Evolutionary conservation across 1,140 invertebrate species (phyloP).

Genomic region (Schmidtea mediterranea): DNA sequence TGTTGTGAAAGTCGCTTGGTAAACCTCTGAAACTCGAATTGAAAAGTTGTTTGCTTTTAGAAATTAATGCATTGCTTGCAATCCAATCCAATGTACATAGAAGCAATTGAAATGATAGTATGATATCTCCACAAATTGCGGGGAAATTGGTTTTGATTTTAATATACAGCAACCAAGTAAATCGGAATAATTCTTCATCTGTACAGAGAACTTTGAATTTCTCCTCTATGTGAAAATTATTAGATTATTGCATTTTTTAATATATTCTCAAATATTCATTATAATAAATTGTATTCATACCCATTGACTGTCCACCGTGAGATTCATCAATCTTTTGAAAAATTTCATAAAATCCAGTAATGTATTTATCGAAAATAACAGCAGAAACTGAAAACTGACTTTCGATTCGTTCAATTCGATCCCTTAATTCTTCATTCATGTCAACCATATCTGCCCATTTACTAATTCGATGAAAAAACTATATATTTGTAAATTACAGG

Average conservation of each 20-base stretch:
- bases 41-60: slow-evolving; percentile 50
- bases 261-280: slow-evolving; percentile 12
- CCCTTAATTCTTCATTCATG: slow-evolving; percentile 49
- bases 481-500: slow-evolving; percentile 12
- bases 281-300: slow-evolving; percentile 12
- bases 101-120: slow-evolving; percentile 70
- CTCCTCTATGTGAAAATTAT: slow-evolving; percentile 25
- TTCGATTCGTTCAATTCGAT: slow-evolving; percentile 56
- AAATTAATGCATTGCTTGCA: slow-evolving; percentile 52
- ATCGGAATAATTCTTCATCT: slow-evolving; percentile 4
- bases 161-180: slow-evolving; percentile 8
- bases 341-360: slow-evolving; percentile 44
- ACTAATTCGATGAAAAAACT: slow-evolving; percentile 82
- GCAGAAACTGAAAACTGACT: slow-evolving; percentile 75
- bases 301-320: slow-evolving; percentile 12
- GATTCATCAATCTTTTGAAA: slow-evolving; percentile 1
- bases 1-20: slow-evolving; percentile 39
- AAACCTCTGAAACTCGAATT: slow-evolving; percentile 52
- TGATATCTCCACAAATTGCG: slow-evolving; percentile 58
- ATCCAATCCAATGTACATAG: slow-evolving; percentile 65
- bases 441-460: slow-evolving; percentile 81
- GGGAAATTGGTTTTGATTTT: slow-evolving; percentile 24
- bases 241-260: background rate
- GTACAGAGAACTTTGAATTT: slow-evolving; percentile 39
- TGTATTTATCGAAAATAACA: slow-evolving; percentile 70